Evolutionary conservation across 1,140 invertebrate species (phyloP).

Genomic region (Lepidostoma basale): DNA sequence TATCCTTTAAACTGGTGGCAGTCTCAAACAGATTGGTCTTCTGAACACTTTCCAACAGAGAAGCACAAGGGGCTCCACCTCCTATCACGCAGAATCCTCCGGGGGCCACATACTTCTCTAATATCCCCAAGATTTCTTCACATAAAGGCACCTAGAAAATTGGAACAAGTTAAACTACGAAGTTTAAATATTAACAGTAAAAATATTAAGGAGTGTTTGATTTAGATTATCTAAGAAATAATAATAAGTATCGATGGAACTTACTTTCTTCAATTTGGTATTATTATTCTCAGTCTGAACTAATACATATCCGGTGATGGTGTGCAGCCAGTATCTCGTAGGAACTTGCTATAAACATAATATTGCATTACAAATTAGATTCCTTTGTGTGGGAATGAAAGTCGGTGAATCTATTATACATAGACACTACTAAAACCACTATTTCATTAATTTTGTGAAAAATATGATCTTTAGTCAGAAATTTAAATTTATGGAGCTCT

Average conservation of each 20-base stretch:
- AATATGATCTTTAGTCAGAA: too few species aligned
- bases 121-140: constrained; percentile 36
- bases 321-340: constrained; percentile 42
- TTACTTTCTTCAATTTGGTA: constrained; percentile 37
- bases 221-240: neutral
- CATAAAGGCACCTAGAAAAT: constrained; percentile 31
- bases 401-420: too few species aligned
- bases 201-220: neutral
- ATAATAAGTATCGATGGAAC: neutral
- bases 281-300: constrained; percentile 43
- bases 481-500: too few species aligned
- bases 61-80: constrained; percentile 7
- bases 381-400: too few species aligned
- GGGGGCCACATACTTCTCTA: constrained; percentile 31
- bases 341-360: constrained; percentile 42
- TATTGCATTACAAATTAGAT: too few species aligned
- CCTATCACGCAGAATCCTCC: constrained; percentile 41
- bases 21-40: constrained; percentile 14
- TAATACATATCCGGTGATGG: constrained; percentile 27
- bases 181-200: neutral
- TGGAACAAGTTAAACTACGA: neutral
- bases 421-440: too few species aligned
- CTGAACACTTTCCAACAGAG: constrained; percentile 10
- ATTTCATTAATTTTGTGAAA: too few species aligned
- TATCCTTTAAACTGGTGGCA: constrained; percentile 21